Evolutionary conservation across 2,113 vertebrate species (phyloP).

Genomic region (Takifugu flavidus): DNA sequence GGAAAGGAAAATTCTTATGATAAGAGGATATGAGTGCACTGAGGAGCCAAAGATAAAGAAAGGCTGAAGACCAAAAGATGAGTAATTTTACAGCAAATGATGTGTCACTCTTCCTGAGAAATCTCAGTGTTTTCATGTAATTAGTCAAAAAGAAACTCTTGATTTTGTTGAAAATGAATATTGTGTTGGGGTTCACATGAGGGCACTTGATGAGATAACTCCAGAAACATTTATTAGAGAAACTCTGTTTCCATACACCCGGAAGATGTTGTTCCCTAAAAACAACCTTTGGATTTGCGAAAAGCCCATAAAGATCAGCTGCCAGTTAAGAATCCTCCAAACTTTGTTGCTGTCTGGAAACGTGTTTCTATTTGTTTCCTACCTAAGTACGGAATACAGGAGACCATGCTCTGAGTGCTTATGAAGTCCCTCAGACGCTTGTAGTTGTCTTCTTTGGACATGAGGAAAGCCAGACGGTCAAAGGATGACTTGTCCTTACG

Average conservation of each 20-base stretch:
- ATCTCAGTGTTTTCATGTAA: too few relatives aligned
- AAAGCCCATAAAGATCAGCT: too few relatives aligned
- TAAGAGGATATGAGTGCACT: neutral
- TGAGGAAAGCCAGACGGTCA: slow-evolving; percentile 95
- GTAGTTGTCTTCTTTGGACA: slow-evolving; percentile 99
- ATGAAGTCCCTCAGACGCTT: slow-evolving; percentile 96
- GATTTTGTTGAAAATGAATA: too few relatives aligned
- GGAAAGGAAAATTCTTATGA: too few relatives aligned
- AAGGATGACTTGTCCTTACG: slow-evolving; percentile 97
- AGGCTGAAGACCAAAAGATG: neutral
- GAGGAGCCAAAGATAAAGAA: slow-evolving; percentile 4
- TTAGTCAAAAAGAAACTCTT: too few relatives aligned
- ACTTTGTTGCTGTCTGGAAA: neutral
- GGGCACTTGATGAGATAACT: too few relatives aligned
- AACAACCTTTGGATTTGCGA: too few relatives aligned
- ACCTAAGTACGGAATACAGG: slow-evolving; percentile 98
- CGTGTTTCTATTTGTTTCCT: slow-evolving; percentile 53
- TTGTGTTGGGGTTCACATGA: too few relatives aligned
- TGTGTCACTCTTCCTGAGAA: neutral
- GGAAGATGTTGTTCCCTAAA: too few relatives aligned
- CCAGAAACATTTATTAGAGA: too few relatives aligned
- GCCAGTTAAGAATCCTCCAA: too few relatives aligned
- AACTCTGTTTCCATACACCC: too few relatives aligned
- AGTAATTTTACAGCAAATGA: neutral
- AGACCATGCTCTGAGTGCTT: slow-evolving; percentile 97